These are phyloP conservation scores for Didymodactylos carnosus DNA, from an alignment of 2,888 invertebrate genomes.

Conservation along the genomic window DNA sequence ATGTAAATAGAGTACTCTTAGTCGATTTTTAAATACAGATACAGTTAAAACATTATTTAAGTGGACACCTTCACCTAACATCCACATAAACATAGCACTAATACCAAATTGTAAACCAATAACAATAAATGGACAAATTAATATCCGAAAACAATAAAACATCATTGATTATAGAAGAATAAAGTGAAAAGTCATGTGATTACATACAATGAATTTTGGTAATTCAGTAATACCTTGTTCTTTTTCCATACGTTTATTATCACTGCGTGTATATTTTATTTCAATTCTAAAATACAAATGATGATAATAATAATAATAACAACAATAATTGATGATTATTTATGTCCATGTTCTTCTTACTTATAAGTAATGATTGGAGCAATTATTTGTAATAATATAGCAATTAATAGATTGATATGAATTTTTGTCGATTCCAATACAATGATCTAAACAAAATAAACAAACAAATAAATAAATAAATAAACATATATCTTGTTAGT, in stretches of 20 bases:
- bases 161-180: not conserved
- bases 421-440: too few relatives aligned
- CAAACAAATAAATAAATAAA: too few relatives aligned
- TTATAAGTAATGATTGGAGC: conserved; percentile 22
- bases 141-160: too few relatives aligned
- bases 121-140: conserved; percentile 9
- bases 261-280: not conserved
- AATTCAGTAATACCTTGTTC: too few relatives aligned
- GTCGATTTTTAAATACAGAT: conserved; percentile 37
- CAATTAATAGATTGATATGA: conserved; percentile 61
- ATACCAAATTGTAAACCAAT: conserved; percentile 60
- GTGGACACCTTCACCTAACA: conserved; percentile 84
- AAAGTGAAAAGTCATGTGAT: too few relatives aligned
- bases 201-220: too few relatives aligned
- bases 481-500: too few relatives aligned
- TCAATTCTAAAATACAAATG: not conserved
- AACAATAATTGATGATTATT: too few relatives aligned
- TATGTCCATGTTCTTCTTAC: too few relatives aligned
- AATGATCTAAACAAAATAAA: too few relatives aligned
- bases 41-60: conserved; percentile 57
- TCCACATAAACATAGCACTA: conserved; percentile 53
- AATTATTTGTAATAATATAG: conserved; percentile 45
- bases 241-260: too few relatives aligned
- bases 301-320: not conserved
- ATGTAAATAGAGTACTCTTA: conserved; percentile 21